Conservation (phyloP, 2,113 vertebrate species). For the Zosterops borbonicus region DNA sequence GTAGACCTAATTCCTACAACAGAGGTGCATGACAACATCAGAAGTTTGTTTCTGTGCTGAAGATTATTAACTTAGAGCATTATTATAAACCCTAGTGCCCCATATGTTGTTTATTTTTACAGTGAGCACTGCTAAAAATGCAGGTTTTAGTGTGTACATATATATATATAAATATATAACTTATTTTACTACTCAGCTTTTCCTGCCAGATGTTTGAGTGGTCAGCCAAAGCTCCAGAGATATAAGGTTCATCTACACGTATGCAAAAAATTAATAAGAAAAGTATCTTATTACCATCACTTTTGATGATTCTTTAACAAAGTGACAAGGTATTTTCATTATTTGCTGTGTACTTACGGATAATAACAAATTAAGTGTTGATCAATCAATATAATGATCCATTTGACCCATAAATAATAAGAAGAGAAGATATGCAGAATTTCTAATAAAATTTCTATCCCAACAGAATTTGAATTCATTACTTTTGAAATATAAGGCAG, state of each 20-base stretch:
- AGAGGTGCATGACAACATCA: background rate
- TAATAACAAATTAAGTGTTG: conserved; percentile 52
- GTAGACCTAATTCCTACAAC: background rate
- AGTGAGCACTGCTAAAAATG: background rate
- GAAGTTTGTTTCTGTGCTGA: background rate
- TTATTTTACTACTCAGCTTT: background rate
- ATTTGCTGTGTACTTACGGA: conserved; percentile 32
- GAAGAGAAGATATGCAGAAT: conserved; percentile 15
- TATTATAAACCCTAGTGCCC: background rate
- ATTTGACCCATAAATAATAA: conserved; percentile 58
- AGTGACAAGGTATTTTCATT: conserved; percentile 28
- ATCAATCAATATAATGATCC: conserved; percentile 60
- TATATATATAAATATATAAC: background rate
- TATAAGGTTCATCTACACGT: background rate
- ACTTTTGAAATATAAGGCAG: conserved; percentile 59
- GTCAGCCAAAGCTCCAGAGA: background rate
- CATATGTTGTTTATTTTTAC: background rate
- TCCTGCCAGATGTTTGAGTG: conserved; percentile 12
- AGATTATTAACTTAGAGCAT: background rate
- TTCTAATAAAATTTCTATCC: conserved; percentile 63
- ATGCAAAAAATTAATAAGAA: conserved; percentile 22
- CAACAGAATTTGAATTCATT: conserved; percentile 64
- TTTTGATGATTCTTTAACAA: conserved; percentile 12
- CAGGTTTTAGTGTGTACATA: background rate
- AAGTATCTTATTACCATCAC: background rate